A percentile compares a stretch with the other conserved stretches of the same genome.
These are phyloP conservation scores for Oppia nitens DNA, from an alignment of 1,140 invertebrate species.

Conservation along the genomic window DNA sequence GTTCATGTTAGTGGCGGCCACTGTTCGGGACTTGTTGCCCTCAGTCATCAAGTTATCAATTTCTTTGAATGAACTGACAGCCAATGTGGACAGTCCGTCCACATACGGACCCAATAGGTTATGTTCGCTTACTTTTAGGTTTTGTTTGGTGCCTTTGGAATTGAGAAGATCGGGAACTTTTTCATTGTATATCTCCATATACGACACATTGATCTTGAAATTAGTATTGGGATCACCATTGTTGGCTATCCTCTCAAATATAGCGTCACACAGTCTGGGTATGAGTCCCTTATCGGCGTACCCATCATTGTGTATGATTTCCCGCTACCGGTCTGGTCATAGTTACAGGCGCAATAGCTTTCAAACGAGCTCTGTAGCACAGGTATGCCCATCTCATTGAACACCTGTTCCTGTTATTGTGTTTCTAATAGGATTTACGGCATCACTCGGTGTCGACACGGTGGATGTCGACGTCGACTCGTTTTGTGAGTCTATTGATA, in stretches of 20 bases:
- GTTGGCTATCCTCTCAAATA: conserved; percentile 70
- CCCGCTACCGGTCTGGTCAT: conserved; percentile 94
- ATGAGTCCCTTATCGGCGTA: conserved; percentile 82
- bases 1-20: conserved; percentile 98
- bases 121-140: conserved; percentile 90
- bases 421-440: background rate
- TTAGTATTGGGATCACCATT: conserved; percentile 53
- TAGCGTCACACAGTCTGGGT: conserved; percentile 77
- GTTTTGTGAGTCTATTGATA: no score
- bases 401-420: conserved; percentile 44
- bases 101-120: conserved; percentile 91
- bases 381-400: conserved; percentile 70
- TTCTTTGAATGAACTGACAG: conserved; percentile 72
- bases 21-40: conserved; percentile 94
- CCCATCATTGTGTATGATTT: conserved; percentile 99
- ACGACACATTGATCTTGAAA: conserved; percentile 93
- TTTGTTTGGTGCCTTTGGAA: conserved; percentile 73
- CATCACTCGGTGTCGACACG: background rate
- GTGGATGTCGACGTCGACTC: background rate
- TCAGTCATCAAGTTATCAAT: conserved; percentile 92
- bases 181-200: conserved; percentile 99
- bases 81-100: conserved; percentile 82
- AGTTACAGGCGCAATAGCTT: conserved; percentile 96
- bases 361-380: conserved; percentile 92
- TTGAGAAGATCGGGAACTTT: conserved; percentile 95